These are phyloP conservation scores for Styela plicata DNA, from an alignment of 23 tunicate species.

Conservation along the genomic window DNA sequence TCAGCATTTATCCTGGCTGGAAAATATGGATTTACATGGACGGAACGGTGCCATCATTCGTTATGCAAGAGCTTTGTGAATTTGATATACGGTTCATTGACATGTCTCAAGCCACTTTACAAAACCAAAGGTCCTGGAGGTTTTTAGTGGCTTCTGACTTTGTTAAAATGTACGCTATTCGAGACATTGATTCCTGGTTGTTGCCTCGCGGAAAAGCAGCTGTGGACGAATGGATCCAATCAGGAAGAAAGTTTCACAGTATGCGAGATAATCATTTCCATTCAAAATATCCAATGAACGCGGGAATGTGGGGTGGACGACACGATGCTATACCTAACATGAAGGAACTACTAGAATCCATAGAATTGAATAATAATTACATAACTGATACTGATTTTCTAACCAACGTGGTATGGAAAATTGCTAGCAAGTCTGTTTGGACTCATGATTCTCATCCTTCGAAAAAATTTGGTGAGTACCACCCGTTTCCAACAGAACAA, in stretches of 20 bases:
- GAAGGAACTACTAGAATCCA: too few species aligned
- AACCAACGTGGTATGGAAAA: not conserved
- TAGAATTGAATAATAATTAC: not conserved
- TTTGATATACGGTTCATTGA: not conserved
- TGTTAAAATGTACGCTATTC: too few species aligned
- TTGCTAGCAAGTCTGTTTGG: too few species aligned
- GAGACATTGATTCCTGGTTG: too few species aligned
- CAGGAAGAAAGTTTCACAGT: too few species aligned
- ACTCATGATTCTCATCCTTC: not conserved
- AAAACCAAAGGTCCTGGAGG: slow-evolving; percentile 2
- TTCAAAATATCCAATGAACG: not conserved
- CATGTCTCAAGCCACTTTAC: not conserved
- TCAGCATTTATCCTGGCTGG: too few species aligned
- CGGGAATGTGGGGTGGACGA: slow-evolving; percentile 8
- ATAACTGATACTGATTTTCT: slow-evolving; percentile 1
- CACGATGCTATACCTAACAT: slow-evolving; percentile 1
- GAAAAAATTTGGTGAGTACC: not conserved
- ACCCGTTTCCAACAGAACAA: slow-evolving; percentile 10
- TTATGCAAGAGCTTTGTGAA: too few species aligned
- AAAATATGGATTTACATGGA: too few species aligned
- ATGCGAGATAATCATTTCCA: slow-evolving; percentile 13
- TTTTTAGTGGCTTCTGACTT: not conserved
- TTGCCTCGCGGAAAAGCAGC: too few species aligned
- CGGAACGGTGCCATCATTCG: not conserved
- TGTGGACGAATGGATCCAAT: too few species aligned